A percentile compares a stretch with the other conserved stretches of the same genome.
Evolutionary conservation across 2,113 vertebrate genomes (phyloP).

Genomic region (Tenrec ecaudatus): DNA sequence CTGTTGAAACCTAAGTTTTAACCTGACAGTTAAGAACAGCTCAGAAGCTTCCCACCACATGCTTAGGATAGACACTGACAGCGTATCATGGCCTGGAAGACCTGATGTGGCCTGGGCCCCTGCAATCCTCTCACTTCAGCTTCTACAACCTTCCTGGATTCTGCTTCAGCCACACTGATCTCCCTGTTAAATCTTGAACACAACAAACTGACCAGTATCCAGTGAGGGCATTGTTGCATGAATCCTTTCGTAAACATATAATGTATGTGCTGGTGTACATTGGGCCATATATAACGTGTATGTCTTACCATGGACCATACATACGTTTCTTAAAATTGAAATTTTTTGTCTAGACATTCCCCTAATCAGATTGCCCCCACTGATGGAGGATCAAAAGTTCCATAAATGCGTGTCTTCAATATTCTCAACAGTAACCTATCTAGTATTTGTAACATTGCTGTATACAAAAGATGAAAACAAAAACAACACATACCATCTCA

Average conservation of each 20-base stretch:
- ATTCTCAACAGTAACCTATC: background rate
- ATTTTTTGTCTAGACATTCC: background rate
- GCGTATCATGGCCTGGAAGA: no score
- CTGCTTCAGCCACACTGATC: background rate
- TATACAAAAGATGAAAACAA: background rate
- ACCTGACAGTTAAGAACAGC: background rate
- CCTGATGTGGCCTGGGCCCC: no score
- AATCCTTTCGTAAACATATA: background rate
- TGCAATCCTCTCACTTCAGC: background rate
- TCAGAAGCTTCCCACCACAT: background rate
- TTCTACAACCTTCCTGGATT: background rate
- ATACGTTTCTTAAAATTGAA: background rate
- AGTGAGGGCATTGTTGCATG: background rate
- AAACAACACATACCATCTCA: background rate
- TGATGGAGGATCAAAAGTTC: background rate
- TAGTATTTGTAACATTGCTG: conserved; percentile 10
- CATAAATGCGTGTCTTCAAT: background rate
- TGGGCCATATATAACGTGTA: background rate
- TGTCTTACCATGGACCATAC: background rate
- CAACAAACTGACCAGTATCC: background rate
- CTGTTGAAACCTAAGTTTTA: background rate
- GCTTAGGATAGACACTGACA: background rate
- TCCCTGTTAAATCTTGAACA: background rate
- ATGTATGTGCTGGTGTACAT: background rate
- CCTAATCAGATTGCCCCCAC: background rate